These are phyloP conservation scores for Oceanites oceanicus DNA, from an alignment of 2,113 vertebrate genomes.

Conservation along the genomic window DNA sequence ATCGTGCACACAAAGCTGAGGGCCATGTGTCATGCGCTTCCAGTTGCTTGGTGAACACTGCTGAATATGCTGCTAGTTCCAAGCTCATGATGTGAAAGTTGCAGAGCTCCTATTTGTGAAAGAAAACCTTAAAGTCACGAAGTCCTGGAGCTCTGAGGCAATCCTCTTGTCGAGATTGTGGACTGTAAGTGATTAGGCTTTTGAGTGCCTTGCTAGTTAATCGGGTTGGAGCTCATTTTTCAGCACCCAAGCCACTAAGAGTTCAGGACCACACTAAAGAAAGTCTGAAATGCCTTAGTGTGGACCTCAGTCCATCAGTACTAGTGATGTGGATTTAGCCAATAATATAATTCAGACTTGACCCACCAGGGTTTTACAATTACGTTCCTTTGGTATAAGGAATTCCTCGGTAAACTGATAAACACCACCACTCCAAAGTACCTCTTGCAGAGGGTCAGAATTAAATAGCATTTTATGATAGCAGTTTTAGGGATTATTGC, in stretches of 20 bases:
- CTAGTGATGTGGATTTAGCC: background rate
- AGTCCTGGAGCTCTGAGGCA: background rate
- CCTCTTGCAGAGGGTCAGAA: background rate
- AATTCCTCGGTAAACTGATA: background rate
- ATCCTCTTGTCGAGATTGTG: background rate
- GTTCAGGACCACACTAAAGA: background rate
- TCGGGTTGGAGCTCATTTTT: background rate
- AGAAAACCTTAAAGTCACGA: background rate
- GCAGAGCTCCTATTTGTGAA: background rate
- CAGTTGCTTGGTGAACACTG: accelerated
- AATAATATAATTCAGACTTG: background rate
- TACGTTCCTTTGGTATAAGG: background rate
- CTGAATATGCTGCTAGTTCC: background rate
- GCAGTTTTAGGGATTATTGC: background rate
- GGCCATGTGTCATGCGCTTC: background rate
- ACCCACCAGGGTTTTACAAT: background rate
- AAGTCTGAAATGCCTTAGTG: background rate
- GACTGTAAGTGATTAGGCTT: background rate
- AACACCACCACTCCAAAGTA: background rate
- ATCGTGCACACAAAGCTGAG: background rate
- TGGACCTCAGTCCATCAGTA: background rate
- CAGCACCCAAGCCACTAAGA: background rate
- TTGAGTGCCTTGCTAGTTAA: background rate
- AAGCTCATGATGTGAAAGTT: background rate
- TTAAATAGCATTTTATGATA: background rate